Percentiles rank a stretch among this genome's conserved stretches.
Evolutionary conservation across 1,140 invertebrate genomes (phyloP).

Genomic region (Dermatophagoides farinae): DNA sequence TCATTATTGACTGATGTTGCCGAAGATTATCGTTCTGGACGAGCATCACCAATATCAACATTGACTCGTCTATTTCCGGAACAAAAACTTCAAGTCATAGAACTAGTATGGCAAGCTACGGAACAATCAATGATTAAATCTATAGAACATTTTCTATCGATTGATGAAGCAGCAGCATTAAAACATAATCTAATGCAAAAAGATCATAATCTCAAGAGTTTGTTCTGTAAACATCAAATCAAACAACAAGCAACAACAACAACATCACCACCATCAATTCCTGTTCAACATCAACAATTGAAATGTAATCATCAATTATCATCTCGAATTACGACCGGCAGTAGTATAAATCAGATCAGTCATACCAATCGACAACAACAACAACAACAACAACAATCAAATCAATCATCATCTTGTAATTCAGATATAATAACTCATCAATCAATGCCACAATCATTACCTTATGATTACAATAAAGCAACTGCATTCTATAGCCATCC

Average conservation of each 20-base stretch:
- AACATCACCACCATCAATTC: not conserved
- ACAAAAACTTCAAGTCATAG: slow-evolving; percentile 57
- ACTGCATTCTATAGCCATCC: too few relatives aligned
- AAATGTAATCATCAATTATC: too few relatives aligned
- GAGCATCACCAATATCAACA: slow-evolving; percentile 52
- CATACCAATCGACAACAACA: too few relatives aligned
- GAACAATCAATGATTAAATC: slow-evolving; percentile 62
- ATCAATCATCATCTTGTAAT: too few relatives aligned
- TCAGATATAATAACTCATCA: too few relatives aligned
- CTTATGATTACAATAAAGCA: too few relatives aligned
- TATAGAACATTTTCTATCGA: slow-evolving; percentile 40
- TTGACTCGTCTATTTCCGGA: slow-evolving; percentile 62
- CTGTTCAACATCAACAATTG: not conserved
- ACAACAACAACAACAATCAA: too few relatives aligned
- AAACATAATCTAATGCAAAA: not conserved
- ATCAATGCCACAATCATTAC: too few relatives aligned
- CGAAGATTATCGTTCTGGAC: slow-evolving; percentile 20
- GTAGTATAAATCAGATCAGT: too few relatives aligned
- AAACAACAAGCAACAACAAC: not conserved
- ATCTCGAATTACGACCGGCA: too few relatives aligned
- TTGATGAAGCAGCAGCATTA: slow-evolving; percentile 17
- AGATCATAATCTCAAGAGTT: not conserved
- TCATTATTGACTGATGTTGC: not conserved
- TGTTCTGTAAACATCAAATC: not conserved
- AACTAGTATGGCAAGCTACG: slow-evolving; percentile 60